These are phyloP conservation scores for Zoanthus sociatus DNA, from an alignment of 92 coral and sea anemone genomes.

Conservation along the genomic window DNA sequence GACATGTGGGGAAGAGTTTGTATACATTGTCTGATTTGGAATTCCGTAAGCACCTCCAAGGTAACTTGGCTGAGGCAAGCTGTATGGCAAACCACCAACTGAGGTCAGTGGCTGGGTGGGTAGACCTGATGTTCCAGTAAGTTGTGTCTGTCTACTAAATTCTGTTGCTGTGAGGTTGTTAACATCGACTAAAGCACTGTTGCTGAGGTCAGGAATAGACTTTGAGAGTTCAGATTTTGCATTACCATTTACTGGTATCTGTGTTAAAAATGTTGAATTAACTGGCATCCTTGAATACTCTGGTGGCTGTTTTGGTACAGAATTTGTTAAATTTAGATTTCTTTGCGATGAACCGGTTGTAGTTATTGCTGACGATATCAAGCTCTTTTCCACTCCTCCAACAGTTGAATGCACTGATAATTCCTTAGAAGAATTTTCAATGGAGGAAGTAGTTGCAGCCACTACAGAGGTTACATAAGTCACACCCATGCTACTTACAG, in stretches of 20 bases:
- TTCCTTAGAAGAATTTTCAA: not conserved
- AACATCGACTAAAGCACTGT: conserved; percentile 72
- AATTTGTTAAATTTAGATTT: not conserved
- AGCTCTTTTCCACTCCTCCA: not conserved
- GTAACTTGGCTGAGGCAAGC: conserved; percentile 1
- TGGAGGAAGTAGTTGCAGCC: conserved; percentile 22
- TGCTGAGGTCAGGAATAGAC: conserved; percentile 66
- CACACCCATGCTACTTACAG: not conserved
- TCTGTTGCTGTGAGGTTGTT: conserved; percentile 10
- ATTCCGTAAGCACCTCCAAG: not conserved
- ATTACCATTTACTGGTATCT: conserved; percentile 7
- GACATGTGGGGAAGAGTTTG: conserved; percentile 5
- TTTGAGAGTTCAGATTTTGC: conserved; percentile 58
- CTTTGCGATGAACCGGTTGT: not conserved
- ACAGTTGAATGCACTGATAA: not conserved
- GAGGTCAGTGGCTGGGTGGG: not conserved
- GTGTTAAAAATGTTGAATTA: not conserved
- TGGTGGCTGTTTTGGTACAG: conserved; percentile 16
- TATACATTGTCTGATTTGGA: not conserved
- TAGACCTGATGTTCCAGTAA: not conserved
- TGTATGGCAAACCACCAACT: not conserved
- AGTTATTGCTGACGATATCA: not conserved
- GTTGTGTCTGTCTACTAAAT: not conserved
- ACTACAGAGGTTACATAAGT: conserved; percentile 26
- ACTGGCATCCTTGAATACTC: not conserved